Base-by-base conservation (phyloP, 2,888 invertebrate genomes). In the Agrochola lychnidis region DNA sequence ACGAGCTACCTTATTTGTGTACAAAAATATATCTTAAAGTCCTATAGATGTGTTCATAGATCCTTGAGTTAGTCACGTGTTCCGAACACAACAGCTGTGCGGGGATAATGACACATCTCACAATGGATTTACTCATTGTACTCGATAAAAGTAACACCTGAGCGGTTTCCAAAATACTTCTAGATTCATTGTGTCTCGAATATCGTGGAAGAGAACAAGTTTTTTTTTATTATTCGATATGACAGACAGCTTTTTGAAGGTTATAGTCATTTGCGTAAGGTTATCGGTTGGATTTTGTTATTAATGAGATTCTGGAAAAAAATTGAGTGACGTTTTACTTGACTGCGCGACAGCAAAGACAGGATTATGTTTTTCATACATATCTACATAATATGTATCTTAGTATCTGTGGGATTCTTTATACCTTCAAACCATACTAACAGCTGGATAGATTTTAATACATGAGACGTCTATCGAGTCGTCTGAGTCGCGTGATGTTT, bases 81-180 rank as follows among this genome's bases (percentile, higher is more conserved):
- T 48, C 22, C 12, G 57, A 36, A 45, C 53, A 48, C 64, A 61
- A 61, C 51, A 53, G 51, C 16, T 64, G 77, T 45, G 16, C 19
- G 4, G 25, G 45, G 53, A 61, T 77, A 80, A 80, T 53, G 78
- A 77, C 14, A 57, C 3, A 48, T 22, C 22, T 56, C 53, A 77
- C 40, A 59, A 70, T 76, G 16, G 19, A 36, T n/a, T 4, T 45
- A 53, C 22, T 22, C 42, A 16, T 56, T 71, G 40, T 64, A 53
- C 42, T 51, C 42, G 14, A 36, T 63, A 19, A 42, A 36, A 25
- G 59, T 57, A 56, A 66, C 82, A 82, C 78, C 64, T 82, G 78
- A 61, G 7, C n/a, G 5, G 22, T 14, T 36, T 48, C 16, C 22
- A 14, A 67, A 56, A 48, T 66, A 48, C 4, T 19, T 62, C 14